Base-by-base conservation (phyloP, 2,888 invertebrate genomes). In the Lomographa bimaculata region DNA sequence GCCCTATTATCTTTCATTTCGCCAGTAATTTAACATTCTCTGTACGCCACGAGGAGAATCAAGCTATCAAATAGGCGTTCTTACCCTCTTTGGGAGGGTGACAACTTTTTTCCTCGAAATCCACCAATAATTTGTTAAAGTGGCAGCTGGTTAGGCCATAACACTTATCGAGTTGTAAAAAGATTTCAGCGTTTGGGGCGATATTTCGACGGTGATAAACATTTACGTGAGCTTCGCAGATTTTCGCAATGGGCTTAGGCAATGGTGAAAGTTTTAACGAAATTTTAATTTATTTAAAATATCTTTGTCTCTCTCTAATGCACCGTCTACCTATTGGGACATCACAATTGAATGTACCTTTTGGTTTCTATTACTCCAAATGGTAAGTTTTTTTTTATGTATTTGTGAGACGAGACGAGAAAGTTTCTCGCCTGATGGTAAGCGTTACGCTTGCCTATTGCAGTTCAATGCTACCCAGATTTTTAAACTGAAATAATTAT, bases 1-100 rank as follows among this genome's bases (percentile, higher is more conserved):
- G 71, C 67, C 71, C 86, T 81, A 87, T 87, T 89, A 87, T 87
- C 87, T 87, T 86, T 86, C 84, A 87, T 89, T 87, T 86, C 84
- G 68, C 71, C 69, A 71, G 85, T 83, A 86, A 87, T 87, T 87
- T 87, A 85, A 84, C 86, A 86, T 85, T 87, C 83, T 77, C 72
- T 60, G 67, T 74, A 71, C 79, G 78, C 85, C 71, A 64, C 70
- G 56, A 59, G 58, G 72, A 79, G 77, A 83, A 85, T 84, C 85
- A 79, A 78, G 86, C 87, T 83, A 87, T 87, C 85, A 85, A 85
- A 82, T 76, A 75, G 76, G 75, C 69, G 68, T 74, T 70, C 50
- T 69, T 71, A 72, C 79, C 82, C 81, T 77, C 76, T 69, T 67
- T 65, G 60, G 41, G 56, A 59, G 79, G 84, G 83, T 76, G 83